Conservation (phyloP, 2,113 vertebrate genomes). For the Ophiodon elongatus region DNA sequence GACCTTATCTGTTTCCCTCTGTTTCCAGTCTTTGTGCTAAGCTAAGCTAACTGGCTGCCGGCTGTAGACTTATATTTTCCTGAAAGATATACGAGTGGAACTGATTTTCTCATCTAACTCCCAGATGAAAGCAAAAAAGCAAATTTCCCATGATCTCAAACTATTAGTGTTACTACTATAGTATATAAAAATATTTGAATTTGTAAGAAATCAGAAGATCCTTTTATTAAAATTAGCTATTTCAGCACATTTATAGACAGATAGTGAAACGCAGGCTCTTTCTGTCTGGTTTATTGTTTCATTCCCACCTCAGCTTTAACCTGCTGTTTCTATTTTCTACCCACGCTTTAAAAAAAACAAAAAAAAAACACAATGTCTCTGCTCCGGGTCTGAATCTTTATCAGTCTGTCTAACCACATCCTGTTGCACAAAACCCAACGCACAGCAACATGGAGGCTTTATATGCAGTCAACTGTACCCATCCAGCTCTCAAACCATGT, state of each 20-base stretch:
- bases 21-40: neutral
- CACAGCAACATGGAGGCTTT: slow-evolving; percentile 62
- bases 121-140: neutral
- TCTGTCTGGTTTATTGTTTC: slow-evolving; percentile 42
- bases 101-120: neutral
- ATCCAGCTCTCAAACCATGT: slow-evolving; percentile 44
- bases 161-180: neutral
- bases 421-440: slow-evolving; percentile 77
- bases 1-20: neutral
- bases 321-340: slow-evolving; percentile 59
- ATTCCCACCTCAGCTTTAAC: slow-evolving; percentile 58
- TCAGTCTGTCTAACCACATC: slow-evolving; percentile 82
- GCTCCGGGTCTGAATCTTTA: slow-evolving; percentile 76
- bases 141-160: neutral
- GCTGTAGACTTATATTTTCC: neutral
- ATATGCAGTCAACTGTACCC: slow-evolving; percentile 56
- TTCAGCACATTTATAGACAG: slow-evolving; percentile 1
- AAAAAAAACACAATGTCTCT: slow-evolving; percentile 51
- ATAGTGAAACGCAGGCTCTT: slow-evolving; percentile 43
- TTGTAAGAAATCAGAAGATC: neutral
- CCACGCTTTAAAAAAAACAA: slow-evolving; percentile 56
- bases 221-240: neutral
- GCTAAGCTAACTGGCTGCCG: neutral
- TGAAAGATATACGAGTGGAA: neutral
- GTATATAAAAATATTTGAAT: neutral